Evolutionary conservation across 2,888 invertebrate genomes (phyloP).

Genomic region (Melikaiella ostensackeni): DNA sequence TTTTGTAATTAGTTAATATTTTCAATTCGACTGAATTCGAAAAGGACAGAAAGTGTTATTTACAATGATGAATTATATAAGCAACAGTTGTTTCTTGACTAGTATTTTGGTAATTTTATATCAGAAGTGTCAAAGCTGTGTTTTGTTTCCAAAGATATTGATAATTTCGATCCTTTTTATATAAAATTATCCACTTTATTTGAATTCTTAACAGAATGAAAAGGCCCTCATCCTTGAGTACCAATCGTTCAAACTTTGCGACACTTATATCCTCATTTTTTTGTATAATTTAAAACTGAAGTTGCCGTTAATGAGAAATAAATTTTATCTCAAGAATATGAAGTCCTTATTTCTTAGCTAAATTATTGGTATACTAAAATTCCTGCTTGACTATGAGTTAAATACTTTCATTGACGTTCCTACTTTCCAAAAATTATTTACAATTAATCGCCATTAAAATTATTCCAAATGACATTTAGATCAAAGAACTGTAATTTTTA

Average conservation of each 20-base stretch:
- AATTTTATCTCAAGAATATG: not conserved
- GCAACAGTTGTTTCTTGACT: slow-evolving; percentile 22
- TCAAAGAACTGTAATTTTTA: too few relatives aligned
- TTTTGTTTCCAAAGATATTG: not conserved
- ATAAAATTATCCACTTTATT: not conserved
- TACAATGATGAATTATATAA: slow-evolving; percentile 23
- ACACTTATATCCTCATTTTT: not conserved
- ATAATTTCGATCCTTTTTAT: not conserved
- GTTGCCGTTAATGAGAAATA: not conserved
- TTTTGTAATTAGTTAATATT: not conserved
- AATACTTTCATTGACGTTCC: not conserved
- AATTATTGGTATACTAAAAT: not conserved
- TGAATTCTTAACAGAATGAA: slow-evolving; percentile 2
- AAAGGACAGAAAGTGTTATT: slow-evolving; percentile 2
- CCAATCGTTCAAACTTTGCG: not conserved
- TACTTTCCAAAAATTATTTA: not conserved
- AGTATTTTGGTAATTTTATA: slow-evolving; percentile 8
- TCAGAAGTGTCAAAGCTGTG: not conserved
- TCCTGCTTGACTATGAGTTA: not conserved
- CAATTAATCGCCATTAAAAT: too few relatives aligned
- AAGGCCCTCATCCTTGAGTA: not conserved
- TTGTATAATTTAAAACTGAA: not conserved
- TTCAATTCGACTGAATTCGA: not conserved
- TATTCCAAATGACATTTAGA: not conserved
- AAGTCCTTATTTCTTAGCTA: not conserved